Evolutionary conservation across 1,140 invertebrate genomes (phyloP).

Genomic region (Drosophila albomicans): DNA sequence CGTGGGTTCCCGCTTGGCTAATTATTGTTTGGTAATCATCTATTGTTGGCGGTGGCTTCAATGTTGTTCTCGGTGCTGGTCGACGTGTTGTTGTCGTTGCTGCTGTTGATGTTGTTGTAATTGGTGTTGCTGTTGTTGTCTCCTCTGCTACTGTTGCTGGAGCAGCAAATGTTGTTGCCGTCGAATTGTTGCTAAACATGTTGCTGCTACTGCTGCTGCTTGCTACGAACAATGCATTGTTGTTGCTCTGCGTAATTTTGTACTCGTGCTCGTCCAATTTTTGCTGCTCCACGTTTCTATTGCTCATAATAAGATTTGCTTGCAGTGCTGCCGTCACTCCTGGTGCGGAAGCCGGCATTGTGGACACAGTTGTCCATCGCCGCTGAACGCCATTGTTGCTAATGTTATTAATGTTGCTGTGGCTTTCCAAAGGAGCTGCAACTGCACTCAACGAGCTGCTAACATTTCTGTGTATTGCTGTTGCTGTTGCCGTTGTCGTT

Average conservation of each 20-base stretch:
- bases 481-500: constrained; percentile 17
- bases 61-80: constrained; percentile 68
- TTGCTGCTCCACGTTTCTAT: constrained; percentile 71
- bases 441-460: constrained; percentile 9
- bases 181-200: constrained; percentile 28
- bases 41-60: constrained; percentile 77
- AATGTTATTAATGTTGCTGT: constrained; percentile 76
- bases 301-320: constrained; percentile 80
- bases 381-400: constrained; percentile 65
- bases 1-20: constrained; percentile 93
- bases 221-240: constrained; percentile 48
- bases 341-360: constrained; percentile 36
- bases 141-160: not conserved
- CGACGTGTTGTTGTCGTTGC: constrained; percentile 64
- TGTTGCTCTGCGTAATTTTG: constrained; percentile 65
- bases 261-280: constrained; percentile 56
- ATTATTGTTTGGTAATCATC: constrained; percentile 89
- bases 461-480: constrained; percentile 35
- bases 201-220: constrained; percentile 8
- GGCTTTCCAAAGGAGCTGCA: constrained; percentile 29
- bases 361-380: constrained; percentile 15
- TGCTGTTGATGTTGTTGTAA: constrained; percentile 10
- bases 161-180: not conserved
- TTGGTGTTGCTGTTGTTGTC: constrained; percentile 20
- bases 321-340: constrained; percentile 54